Evolutionary conservation across 2,797 vertebrate genomes (phyloP).

Genomic region (Macropodus opercularis): DNA sequence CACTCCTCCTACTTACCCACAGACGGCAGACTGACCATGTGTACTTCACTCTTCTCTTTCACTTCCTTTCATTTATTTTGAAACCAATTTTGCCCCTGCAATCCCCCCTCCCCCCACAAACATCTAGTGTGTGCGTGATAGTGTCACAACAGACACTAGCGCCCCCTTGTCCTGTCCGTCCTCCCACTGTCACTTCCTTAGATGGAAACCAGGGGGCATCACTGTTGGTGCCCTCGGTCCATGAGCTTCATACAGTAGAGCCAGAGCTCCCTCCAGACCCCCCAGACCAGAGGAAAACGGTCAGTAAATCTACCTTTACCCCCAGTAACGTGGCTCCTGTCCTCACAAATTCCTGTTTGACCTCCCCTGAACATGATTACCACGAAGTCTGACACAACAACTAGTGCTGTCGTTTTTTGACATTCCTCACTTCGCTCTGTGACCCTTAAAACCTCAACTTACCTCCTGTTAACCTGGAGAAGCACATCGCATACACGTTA

Average conservation of each 20-base stretch:
- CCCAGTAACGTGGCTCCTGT: constrained; percentile 35
- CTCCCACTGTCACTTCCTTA: constrained; percentile 60
- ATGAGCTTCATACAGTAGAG: constrained; percentile 60
- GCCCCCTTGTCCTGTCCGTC: constrained; percentile 49
- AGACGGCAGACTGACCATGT: constrained; percentile 50
- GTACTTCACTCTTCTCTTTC: constrained; percentile 62
- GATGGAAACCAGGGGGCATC: constrained; percentile 63
- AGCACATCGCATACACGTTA: constrained; percentile 21
- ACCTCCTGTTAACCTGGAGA: constrained; percentile 18
- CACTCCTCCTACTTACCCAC: constrained; percentile 22
- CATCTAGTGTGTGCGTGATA: constrained; percentile 55
- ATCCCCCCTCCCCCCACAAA: constrained; percentile 29
- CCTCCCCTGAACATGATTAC: constrained; percentile 13
- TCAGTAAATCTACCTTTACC: constrained; percentile 64
- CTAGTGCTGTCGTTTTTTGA: constrained; percentile 9
- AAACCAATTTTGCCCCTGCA: constrained; percentile 22
- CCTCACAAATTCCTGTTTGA: constrained; percentile 40
- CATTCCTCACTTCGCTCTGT: constrained; percentile 13
- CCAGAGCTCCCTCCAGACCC: constrained; percentile 61
- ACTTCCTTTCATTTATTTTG: constrained; percentile 43
- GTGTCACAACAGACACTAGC: constrained; percentile 47
- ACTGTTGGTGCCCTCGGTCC: constrained; percentile 44
- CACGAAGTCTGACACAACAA: constrained; percentile 22
- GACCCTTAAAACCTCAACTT: constrained; percentile 4
- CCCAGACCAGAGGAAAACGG: constrained; percentile 69